A percentile compares a stretch with the other conserved stretches of the same genome.
Evolutionary conservation across 1,140 invertebrate genomes (phyloP).

Genomic region (Hirudo medicinalis): DNA sequence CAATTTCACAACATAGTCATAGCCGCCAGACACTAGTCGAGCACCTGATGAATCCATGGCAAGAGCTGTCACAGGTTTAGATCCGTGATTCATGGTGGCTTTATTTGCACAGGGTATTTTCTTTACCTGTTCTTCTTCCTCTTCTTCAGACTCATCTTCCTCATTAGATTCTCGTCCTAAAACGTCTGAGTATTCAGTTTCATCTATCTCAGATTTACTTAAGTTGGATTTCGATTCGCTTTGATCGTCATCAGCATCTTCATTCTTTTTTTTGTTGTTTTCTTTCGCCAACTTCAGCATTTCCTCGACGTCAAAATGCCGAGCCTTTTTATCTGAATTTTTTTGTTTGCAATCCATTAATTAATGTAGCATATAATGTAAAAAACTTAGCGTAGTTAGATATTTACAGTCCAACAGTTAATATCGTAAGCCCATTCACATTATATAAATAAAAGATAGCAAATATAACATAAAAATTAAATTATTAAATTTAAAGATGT

Average conservation of each 20-base stretch:
- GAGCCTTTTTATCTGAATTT: conserved; percentile 33
- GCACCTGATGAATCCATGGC: conserved; percentile 82
- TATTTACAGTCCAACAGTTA: too few relatives aligned
- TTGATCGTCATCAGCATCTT: conserved; percentile 23
- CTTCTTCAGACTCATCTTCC: conserved; percentile 18
- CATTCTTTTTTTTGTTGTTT: conserved; percentile 21
- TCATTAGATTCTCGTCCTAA: conserved; percentile 6
- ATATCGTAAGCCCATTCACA: too few relatives aligned
- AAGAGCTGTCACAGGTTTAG: conserved; percentile 66
- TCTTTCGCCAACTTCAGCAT: conserved; percentile 22
- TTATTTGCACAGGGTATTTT: conserved; percentile 39
- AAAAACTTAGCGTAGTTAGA: too few relatives aligned
- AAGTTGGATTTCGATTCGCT: too few relatives aligned
- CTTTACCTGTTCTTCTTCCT: background rate
- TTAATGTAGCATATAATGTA: too few relatives aligned
- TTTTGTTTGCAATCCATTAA: too few relatives aligned
- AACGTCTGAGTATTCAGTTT: conserved; percentile 24
- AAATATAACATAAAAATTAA: too few relatives aligned
- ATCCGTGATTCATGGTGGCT: conserved; percentile 68
- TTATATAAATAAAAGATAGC: too few relatives aligned
- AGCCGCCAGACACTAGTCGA: conserved; percentile 69
- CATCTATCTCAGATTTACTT: too few relatives aligned
- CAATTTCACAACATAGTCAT: conserved; percentile 87
- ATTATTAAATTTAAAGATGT: too few relatives aligned
- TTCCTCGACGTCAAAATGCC: conserved; percentile 38